Evolutionary conservation across 1,140 invertebrate species (phyloP).

Genomic region (Plutomurus gul): DNA sequence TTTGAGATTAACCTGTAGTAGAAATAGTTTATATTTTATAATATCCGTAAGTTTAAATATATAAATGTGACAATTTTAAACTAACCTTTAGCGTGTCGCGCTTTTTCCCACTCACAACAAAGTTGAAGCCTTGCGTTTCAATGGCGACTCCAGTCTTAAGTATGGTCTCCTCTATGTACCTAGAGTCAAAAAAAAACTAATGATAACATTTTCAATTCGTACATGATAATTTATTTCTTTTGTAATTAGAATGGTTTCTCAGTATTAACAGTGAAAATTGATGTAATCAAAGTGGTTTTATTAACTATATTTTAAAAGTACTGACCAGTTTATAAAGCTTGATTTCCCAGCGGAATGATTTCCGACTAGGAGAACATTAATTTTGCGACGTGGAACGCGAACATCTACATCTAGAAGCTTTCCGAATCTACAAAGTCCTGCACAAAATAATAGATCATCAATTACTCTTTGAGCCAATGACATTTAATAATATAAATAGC

Average conservation of each 20-base stretch:
- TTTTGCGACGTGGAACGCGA: constrained; percentile 66
- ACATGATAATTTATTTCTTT: not conserved
- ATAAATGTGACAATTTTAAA: not conserved
- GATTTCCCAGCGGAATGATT: constrained; percentile 71
- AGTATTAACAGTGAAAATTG: no score
- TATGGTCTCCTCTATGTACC: constrained; percentile 68
- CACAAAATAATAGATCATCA: constrained; percentile 49
- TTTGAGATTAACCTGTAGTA: no score
- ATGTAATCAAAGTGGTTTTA: not conserved
- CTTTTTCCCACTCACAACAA: constrained; percentile 66
- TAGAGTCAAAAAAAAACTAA: constrained; percentile 54
- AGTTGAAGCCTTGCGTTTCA: constrained; percentile 67
- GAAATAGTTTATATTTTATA: no score
- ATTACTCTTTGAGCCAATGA: no score
- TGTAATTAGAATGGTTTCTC: not conserved
- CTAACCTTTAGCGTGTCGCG: constrained; percentile 64
- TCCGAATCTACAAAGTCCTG: constrained; percentile 64
- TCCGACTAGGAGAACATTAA: constrained; percentile 65
- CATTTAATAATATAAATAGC: no score
- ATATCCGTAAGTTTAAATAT: not conserved
- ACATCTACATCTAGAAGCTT: constrained; percentile 61
- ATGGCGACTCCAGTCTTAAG: constrained; percentile 68
- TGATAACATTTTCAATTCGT: not conserved
- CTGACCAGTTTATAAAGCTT: constrained; percentile 69
- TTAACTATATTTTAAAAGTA: not conserved